Percentiles rank a stretch among this genome's conserved stretches.
These are phyloP conservation scores for Gouania willdenowi DNA, from an alignment of 2,797 vertebrate genomes.

Conservation along the genomic window DNA sequence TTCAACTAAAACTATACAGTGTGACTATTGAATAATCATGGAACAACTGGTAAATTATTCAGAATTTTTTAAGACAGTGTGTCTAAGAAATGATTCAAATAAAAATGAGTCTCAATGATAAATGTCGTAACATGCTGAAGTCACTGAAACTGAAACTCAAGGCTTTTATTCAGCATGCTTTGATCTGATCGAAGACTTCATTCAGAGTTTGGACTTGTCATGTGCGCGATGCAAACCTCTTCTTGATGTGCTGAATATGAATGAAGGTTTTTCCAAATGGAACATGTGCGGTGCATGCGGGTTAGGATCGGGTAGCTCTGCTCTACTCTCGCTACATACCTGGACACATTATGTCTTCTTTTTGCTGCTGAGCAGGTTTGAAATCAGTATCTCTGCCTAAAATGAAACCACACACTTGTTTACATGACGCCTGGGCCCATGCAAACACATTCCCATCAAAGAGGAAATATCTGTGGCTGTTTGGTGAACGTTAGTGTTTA, in stretches of 20 bases:
- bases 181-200: neutral
- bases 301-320: constrained; percentile 49
- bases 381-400: constrained; percentile 67
- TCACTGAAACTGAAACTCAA: neutral
- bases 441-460: constrained; percentile 38
- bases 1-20: no score
- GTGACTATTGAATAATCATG: no score
- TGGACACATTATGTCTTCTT: constrained; percentile 39
- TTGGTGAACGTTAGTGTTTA: constrained; percentile 2
- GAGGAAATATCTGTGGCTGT: constrained; percentile 27
- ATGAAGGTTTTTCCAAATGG: constrained; percentile 28
- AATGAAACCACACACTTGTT: constrained; percentile 66
- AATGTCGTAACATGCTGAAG: constrained; percentile 31
- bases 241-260: constrained; percentile 30
- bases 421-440: constrained; percentile 43
- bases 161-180: constrained; percentile 17
- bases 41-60: no score
- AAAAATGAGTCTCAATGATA: neutral
- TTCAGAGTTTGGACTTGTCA: neutral
- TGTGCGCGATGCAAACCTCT: constrained; percentile 3
- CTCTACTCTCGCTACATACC: constrained; percentile 65
- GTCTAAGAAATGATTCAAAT: no score
- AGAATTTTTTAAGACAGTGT: no score
- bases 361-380: constrained; percentile 59
- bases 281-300: constrained; percentile 45